A percentile compares a stretch with the other conserved stretches of the same genome.
These are phyloP conservation scores for Tipula unca DNA, from an alignment of 2,888 invertebrate genomes.

Conservation along the genomic window DNA sequence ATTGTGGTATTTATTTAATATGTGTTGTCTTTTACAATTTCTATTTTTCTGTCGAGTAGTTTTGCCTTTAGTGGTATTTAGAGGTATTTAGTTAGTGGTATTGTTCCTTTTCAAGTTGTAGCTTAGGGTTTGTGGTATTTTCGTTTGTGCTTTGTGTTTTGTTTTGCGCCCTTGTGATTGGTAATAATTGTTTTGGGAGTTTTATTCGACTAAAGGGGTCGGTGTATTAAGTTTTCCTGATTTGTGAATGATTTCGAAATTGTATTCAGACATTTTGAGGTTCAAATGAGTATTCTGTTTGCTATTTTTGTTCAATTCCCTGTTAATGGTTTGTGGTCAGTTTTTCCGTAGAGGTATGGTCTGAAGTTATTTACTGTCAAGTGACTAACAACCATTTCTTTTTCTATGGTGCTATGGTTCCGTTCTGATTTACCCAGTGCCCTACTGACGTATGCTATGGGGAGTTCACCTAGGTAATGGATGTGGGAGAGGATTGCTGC, in stretches of 20 bases:
- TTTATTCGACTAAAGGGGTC: background rate
- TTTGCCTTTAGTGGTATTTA: background rate
- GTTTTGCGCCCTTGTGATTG: background rate
- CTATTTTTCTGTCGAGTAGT: no score
- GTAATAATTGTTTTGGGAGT: background rate
- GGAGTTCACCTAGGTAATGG: background rate
- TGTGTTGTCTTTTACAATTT: background rate
- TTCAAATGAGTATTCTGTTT: background rate
- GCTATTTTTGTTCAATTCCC: background rate
- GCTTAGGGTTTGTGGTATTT: background rate
- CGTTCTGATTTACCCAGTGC: slow-evolving; percentile 26
- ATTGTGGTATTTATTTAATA: background rate
- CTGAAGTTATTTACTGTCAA: slow-evolving; percentile 34
- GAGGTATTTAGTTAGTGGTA: background rate
- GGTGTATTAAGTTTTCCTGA: background rate
- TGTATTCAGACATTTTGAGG: background rate
- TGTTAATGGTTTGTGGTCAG: background rate
- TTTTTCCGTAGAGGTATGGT: slow-evolving; percentile 34
- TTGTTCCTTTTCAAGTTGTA: background rate
- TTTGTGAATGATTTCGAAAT: no score
- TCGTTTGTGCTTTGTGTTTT: background rate
- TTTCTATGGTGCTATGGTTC: no score
- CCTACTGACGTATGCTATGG: slow-evolving; percentile 30
- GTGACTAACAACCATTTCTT: slow-evolving; percentile 23
- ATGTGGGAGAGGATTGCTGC: background rate